Percentiles rank a stretch among this genome's conserved stretches.
phyloP scores from a whole-genome alignment of 53 echinoderm and acorn worm species.

The Apostichopus leukothele region DNA sequence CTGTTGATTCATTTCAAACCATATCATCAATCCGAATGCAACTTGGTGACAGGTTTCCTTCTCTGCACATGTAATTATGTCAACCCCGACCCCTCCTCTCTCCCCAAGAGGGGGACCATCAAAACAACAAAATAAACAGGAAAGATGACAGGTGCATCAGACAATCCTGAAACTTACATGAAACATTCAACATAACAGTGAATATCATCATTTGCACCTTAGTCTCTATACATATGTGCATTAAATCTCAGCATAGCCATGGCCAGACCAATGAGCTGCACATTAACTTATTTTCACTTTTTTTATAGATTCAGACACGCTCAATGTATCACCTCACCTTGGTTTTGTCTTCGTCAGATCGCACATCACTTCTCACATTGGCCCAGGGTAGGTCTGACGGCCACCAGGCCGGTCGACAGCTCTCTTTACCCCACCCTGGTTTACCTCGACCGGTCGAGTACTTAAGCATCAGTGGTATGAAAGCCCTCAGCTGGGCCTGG shows the following conservation, averaged over 20 bases:
- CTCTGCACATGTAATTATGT: too few species aligned
- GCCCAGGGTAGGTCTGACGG: slow-evolving; percentile 98
- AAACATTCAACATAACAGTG: neutral
- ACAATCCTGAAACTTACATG: neutral
- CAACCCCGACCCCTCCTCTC: too few species aligned
- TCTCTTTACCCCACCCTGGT: slow-evolving; percentile 99
- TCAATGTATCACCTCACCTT: slow-evolving; percentile 57
- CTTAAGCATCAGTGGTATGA: slow-evolving; percentile 98
- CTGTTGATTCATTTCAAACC: too few species aligned
- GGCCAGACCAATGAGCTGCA: neutral
- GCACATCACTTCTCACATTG: slow-evolving; percentile 94
- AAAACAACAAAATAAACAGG: too few species aligned
- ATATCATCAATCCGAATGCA: too few species aligned
- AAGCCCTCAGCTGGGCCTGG: slow-evolving; percentile 92
- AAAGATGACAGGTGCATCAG: neutral
- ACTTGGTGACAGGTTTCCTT: too few species aligned
- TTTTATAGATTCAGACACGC: neutral
- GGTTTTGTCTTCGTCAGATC: slow-evolving; percentile 88
- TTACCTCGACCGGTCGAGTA: slow-evolving; percentile 97
- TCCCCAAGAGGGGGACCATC: too few species aligned
- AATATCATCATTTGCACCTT: too few species aligned
- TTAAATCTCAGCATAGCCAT: too few species aligned
- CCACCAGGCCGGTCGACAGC: slow-evolving; percentile 98
- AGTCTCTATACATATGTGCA: too few species aligned
- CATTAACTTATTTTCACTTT: neutral